Evolutionary conservation across 1,140 invertebrate genomes (phyloP), one percentile per base, ranked within the genome.

Genomic region (Pogonognathellus flavescens): DNA sequence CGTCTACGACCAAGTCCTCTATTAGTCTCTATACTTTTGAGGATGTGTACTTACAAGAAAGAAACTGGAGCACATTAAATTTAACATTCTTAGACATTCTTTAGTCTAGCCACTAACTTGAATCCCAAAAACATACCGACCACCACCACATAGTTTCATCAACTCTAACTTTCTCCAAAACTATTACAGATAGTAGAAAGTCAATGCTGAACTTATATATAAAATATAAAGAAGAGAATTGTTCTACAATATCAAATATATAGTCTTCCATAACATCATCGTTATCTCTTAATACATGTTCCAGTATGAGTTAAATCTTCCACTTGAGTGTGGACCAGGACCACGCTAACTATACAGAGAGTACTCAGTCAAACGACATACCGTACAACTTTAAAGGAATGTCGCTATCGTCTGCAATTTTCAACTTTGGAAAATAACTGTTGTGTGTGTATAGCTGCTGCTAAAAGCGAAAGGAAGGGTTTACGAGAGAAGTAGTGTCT

Each of bases 81-180:
- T 76, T 31, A 76, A 76, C 70, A 76, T 76, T 76, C 70, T 76
- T 76, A 76, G 49, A 31, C 70, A 76, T 76, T 16, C 70, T 76
- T 76, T 76, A 16, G 16, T 50, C 62, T 66, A 66, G 62, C 62
- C 62, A 66, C 62, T 66, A 66, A 66, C 62, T 18, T 20, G 20
- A 66, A 66, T 55, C 25, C 20, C 62, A 66, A 66, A 9, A n/a
- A 76, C 70, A 76, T 76, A 49, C 31, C 70, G 70, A 76, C 62
- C 62, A 57, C 53, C 53, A 9, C 53, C 11, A 31, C 70, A 76
- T 50, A n/a, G 41, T 50, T 31, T 50, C 70, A 76, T 76, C 70
- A 76, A 76, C n/a, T 50, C 70, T 76, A 50, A 76, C 41, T 70
- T 22, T 70, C 66, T 25, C 16, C 22, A 14, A 70, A 41, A 66